These are phyloP conservation scores for Orthonyx spaldingii DNA, from an alignment of 2,113 vertebrate species.

Conservation along the genomic window DNA sequence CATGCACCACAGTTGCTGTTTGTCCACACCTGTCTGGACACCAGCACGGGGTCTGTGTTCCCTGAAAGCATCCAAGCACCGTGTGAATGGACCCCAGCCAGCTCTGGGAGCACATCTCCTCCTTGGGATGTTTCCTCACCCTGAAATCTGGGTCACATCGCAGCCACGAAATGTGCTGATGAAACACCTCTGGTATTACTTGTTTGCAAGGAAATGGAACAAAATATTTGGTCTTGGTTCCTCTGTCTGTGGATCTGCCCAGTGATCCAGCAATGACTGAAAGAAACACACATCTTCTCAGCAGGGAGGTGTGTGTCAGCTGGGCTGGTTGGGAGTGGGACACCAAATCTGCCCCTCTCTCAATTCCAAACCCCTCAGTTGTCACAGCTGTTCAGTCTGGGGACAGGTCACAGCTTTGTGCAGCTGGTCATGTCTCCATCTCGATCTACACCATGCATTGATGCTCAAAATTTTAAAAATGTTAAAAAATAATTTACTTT, in stretches of 20 bases:
- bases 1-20: rapidly evolving
- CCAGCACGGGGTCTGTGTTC: rapidly evolving
- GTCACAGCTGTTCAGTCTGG: background rate
- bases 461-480: background rate
- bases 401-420: background rate
- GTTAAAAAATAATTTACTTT: background rate
- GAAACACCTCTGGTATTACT: background rate
- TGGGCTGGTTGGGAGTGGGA: background rate
- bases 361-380: rapidly evolving
- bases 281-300: rapidly evolving
- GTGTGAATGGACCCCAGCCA: background rate
- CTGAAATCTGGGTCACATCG: rapidly evolving
- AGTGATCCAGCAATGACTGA: background rate
- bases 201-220: background rate
- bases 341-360: background rate
- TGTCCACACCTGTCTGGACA: background rate
- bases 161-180: background rate
- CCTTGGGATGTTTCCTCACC: background rate
- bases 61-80: background rate
- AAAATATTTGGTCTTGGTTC: background rate
- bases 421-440: background rate
- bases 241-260: background rate
- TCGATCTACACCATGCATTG: background rate
- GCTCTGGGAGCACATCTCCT: background rate
- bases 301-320: background rate